Conservation (phyloP, 2,113 vertebrate species). For the Nesogale talazaci region DNA sequence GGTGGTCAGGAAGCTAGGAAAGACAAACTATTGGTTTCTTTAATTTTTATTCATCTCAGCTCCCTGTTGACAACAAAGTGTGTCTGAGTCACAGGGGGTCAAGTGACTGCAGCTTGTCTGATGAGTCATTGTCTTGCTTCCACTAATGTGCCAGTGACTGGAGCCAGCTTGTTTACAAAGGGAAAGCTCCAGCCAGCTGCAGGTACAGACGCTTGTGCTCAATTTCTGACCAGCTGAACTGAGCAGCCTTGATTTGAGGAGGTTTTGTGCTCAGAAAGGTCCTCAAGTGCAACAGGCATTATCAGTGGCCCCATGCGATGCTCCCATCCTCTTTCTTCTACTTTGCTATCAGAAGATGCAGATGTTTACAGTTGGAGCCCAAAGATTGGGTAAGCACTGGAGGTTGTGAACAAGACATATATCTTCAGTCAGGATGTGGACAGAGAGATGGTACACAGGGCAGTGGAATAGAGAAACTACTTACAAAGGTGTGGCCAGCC, state of each 20-base stretch:
- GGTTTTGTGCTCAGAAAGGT: background rate
- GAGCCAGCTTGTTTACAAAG: slow-evolving; percentile 59
- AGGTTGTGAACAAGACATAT: background rate
- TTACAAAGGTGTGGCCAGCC: background rate
- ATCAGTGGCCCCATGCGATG: background rate
- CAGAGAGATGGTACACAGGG: background rate
- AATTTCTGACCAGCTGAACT: background rate
- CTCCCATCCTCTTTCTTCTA: background rate
- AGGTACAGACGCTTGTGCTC: slow-evolving; percentile 22
- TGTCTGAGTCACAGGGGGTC: slow-evolving; percentile 72
- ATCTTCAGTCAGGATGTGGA: background rate
- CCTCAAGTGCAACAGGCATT: background rate
- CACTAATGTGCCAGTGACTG: slow-evolving; percentile 21
- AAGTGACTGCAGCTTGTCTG: slow-evolving; percentile 68
- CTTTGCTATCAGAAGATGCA: background rate
- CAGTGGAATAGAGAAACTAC: background rate
- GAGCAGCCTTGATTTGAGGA: background rate
- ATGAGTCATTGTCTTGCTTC: slow-evolving; percentile 74
- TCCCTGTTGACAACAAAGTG: slow-evolving; percentile 30
- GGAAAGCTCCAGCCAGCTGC: slow-evolving; percentile 42
- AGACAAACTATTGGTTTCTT: slow-evolving; percentile 16
- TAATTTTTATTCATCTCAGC: slow-evolving; percentile 56
- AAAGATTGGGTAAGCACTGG: background rate
- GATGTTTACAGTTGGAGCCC: background rate
- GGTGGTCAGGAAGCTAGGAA: background rate